phyloP scores from a whole-genome alignment of 2,888 invertebrate species.

The Hyposoter didymator region DNA sequence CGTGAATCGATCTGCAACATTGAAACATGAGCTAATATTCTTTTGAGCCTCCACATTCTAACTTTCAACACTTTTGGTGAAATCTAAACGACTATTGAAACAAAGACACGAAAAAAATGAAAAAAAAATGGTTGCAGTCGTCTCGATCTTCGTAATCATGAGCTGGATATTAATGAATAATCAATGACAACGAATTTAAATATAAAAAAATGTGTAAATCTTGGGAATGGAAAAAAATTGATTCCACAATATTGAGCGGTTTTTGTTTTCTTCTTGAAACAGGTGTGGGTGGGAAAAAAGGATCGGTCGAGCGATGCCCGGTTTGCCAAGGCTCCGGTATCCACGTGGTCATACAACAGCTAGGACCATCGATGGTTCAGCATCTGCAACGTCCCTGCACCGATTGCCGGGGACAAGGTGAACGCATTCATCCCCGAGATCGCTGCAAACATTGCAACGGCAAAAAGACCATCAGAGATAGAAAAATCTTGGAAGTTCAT shows the following conservation, averaged over 20 bases:
- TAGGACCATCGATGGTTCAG: conserved; percentile 93
- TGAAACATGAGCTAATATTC: neutral
- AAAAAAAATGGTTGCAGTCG: neutral
- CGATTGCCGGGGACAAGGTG: conserved; percentile 95
- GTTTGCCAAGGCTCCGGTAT: conserved; percentile 96
- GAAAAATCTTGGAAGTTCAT: conserved; percentile 97
- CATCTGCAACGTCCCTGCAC: conserved; percentile 95
- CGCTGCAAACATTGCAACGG: conserved; percentile 97
- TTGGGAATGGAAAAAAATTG: neutral
- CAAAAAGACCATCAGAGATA: conserved; percentile 94
- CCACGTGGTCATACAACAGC: conserved; percentile 90
- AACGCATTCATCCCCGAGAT: conserved; percentile 94
- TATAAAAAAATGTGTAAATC: neutral
- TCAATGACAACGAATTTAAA: neutral
- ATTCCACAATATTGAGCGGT: neutral
- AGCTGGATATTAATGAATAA: neutral
- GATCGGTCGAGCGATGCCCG: conserved; percentile 93
- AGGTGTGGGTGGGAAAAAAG: conserved; percentile 96
- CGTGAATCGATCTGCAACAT: too few relatives aligned
- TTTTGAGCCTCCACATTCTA: neutral
- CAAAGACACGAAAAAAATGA: neutral
- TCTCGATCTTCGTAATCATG: neutral
- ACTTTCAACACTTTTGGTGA: neutral
- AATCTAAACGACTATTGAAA: neutral
- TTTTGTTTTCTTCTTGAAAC: conserved; percentile 44